Evolutionary conservation across 2,113 vertebrate species (phyloP).

Genomic region (Lampris megalopsis): DNA sequence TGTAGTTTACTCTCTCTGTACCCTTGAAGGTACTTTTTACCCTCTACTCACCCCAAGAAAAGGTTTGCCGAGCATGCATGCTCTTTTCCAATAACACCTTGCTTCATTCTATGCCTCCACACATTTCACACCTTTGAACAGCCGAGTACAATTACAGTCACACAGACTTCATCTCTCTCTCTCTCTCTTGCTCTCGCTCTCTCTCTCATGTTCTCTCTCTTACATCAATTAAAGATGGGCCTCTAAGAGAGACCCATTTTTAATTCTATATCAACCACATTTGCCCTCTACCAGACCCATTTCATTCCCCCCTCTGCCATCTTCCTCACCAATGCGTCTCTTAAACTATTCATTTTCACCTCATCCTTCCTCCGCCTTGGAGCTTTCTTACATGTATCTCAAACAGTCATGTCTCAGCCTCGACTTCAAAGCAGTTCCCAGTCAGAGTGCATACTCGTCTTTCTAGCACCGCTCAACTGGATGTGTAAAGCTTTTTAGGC

Average conservation of each 20-base stretch:
- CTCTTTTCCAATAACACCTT: no score
- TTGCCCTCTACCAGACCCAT: not conserved
- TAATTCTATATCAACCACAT: conserved; percentile 1
- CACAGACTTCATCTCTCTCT: conserved; percentile 1
- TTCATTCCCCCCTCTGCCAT: not conserved
- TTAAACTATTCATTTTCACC: conserved; percentile 31
- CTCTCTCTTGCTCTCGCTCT: not conserved
- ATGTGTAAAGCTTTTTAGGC: conserved; percentile 30
- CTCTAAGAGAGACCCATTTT: not conserved
- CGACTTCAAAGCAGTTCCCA: conserved; percentile 5
- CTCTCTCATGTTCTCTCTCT: not conserved
- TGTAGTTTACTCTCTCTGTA: conserved; percentile 20
- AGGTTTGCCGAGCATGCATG: conserved; percentile 4
- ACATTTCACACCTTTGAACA: conserved; percentile 17
- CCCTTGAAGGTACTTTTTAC: conserved; percentile 25
- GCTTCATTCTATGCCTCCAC: not conserved
- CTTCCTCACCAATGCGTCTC: not conserved
- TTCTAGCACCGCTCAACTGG: conserved; percentile 14
- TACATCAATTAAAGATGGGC: no score
- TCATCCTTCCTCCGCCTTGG: conserved; percentile 16
- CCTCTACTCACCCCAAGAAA: conserved; percentile 1
- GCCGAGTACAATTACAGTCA: not conserved
- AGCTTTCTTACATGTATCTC: conserved; percentile 14
- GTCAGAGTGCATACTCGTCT: not conserved
- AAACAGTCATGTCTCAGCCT: conserved; percentile 7